Evolutionary conservation across 2,113 vertebrate species (phyloP).

Genomic region (rabbit (Oryctolagus cuniculus)): mOryCun1.1 NC_091444.1:25183501-25184000

Average conservation of each 20-base stretch:
- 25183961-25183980: no score
- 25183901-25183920: no score
- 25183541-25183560: neutral
- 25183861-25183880: no score
- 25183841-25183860: neutral
- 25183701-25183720: neutral
- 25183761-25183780: neutral
- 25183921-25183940: no score
- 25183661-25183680: neutral
- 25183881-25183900: no score
- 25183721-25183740: neutral
- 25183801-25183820: neutral
- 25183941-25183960: no score
- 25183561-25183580: neutral
- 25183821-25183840: neutral
- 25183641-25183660: neutral
- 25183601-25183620: neutral
- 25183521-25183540: neutral
- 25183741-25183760: no score
- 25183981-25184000: no score
- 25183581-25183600: no score
- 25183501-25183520: no score
- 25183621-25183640: neutral
- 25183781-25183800: neutral
- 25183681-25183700: rapidly evolving